These are phyloP conservation scores for Characodon lateralis DNA, from an alignment of 2,797 vertebrate species.

Conservation along the genomic window DNA sequence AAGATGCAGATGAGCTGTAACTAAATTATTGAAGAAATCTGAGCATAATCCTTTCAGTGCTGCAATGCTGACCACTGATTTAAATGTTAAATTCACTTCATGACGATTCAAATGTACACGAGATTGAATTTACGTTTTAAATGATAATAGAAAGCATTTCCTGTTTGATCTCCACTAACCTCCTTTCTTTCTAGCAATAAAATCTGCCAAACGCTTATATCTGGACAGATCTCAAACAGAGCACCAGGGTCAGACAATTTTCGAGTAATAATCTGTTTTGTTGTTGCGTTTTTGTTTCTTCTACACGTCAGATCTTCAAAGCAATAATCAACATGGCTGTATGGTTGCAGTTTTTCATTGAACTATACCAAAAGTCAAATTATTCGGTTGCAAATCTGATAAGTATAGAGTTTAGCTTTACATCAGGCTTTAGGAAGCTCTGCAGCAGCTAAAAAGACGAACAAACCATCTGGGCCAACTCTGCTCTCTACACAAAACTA, in stretches of 20 bases:
- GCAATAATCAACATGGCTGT: background rate
- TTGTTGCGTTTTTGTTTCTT: background rate
- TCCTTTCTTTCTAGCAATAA: too few relatives aligned
- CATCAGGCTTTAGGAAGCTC: conserved; percentile 7
- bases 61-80: background rate
- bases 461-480: background rate
- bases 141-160: background rate
- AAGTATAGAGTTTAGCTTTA: background rate
- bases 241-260: background rate
- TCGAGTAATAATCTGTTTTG: background rate
- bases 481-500: background rate
- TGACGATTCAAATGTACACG: background rate
- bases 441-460: conserved; percentile 5
- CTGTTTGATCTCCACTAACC: too few relatives aligned
- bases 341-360: background rate
- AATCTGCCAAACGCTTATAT: too few relatives aligned
- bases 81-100: background rate
- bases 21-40: too few relatives aligned
- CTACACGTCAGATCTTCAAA: background rate
- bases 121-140: background rate
- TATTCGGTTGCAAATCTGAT: too few relatives aligned
- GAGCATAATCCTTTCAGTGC: background rate
- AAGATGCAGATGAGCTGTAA: background rate
- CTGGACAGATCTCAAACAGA: background rate
- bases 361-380: background rate